phyloP scores from a whole-genome alignment of 1,140 invertebrate genomes.

The Contarinia nasturtii region DNA sequence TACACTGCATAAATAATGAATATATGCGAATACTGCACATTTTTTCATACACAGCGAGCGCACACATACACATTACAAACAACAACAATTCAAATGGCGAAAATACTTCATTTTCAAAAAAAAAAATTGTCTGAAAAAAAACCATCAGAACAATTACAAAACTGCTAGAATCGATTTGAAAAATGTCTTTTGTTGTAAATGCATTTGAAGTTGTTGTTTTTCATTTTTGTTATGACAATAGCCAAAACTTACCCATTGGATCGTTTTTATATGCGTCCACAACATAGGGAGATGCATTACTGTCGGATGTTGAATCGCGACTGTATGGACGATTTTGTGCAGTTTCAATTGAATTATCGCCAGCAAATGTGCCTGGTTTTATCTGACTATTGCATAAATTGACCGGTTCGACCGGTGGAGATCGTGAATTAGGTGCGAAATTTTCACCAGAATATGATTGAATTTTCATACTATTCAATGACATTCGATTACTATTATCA shows the following conservation, averaged over 20 bases:
- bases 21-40: too few relatives aligned
- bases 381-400: constrained; percentile 35
- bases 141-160: background rate
- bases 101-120: too few relatives aligned
- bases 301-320: constrained; percentile 64
- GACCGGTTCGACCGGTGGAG: constrained; percentile 34
- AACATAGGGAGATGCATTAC: constrained; percentile 64
- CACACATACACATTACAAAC: too few relatives aligned
- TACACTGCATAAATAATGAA: too few relatives aligned
- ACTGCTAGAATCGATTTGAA: constrained; percentile 1
- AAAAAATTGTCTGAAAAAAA: background rate
- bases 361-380: constrained; percentile 15
- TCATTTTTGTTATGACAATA: background rate
- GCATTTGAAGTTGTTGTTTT: background rate
- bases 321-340: constrained; percentile 43
- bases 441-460: too few relatives aligned
- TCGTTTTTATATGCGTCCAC: constrained; percentile 59
- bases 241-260: constrained; percentile 41
- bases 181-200: constrained; percentile 1
- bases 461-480: too few relatives aligned
- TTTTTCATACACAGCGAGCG: too few relatives aligned
- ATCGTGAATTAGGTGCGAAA: constrained; percentile 8
- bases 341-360: constrained; percentile 19
- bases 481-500: background rate
- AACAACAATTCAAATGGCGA: too few relatives aligned